Evolutionary conservation across 2,113 vertebrate species (phyloP), one percentile per base, ranked within the genome.

Genomic region (Carollia perspicillata): DNA sequence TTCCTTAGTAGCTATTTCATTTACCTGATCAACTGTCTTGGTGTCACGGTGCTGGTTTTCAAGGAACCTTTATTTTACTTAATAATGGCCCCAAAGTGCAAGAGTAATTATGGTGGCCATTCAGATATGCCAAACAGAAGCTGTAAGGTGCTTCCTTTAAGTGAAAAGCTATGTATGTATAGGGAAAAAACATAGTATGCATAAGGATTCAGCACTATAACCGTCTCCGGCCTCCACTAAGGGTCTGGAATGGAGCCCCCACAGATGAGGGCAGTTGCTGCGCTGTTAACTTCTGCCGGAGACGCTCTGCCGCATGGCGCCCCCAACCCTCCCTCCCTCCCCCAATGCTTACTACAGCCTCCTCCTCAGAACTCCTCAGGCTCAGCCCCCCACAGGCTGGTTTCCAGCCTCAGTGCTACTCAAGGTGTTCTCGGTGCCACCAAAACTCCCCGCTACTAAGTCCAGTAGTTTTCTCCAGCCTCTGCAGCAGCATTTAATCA

Each of bases 391-490:
- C 51, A 23, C 14, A 26, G 49, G 6, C n/a, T 49, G 11, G 14
- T 78, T 71, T 72, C 58, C 30, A 80, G 66, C 30, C 5, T 0
- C 10, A 1, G 2, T 18, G 33, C 68, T 69, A 5, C 66, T 77
- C 37, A 22, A 37, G 66, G 51, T 22, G 3, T 26, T 1, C 53
- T 93, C 23, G 22, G 17, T 20, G 11, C 42, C 20, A 23, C 37
- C 7, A 7, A 37, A n/a, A 65, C 30, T 65, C 63, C 63, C 63
- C 30, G 78, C 28, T 7, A 2, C 49, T 33, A 37, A 6, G 22
- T 18, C 30, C 3, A 20, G 0, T 1, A 1, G 26, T 20, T 33
- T 53, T 72, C 30, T 65, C 65, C 1, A 1, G 2, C 49, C 35
- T 9, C 66, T 22, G n/a, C 42, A 18, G 9, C 6, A 2, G 18